Base-by-base conservation (phyloP, 2,888 invertebrate species). In the Embidobia sp. region DNA sequence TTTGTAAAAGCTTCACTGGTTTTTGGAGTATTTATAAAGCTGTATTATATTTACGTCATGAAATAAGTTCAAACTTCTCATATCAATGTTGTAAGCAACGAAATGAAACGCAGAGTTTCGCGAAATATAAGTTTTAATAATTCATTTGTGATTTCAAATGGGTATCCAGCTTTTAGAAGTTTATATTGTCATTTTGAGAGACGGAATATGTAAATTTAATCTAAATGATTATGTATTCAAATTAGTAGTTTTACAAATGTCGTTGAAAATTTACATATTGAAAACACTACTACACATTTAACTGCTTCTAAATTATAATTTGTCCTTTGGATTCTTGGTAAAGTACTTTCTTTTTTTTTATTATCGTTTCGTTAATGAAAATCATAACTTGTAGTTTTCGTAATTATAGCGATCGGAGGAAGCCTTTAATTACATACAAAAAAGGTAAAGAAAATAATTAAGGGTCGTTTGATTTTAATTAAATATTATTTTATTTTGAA, bases 81-180 rank as follows among this genome's bases (percentile, higher is more conserved):
- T 27, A 27, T 55, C 11, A 55, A 40, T 16, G 16, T 55, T 51
- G 13, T 13, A 35, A 18, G 22, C 18, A 31, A 11, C 19, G 11
- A 22, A 35, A 35, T 22, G 33, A 16, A 10, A 51, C 33, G 8
- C 31, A n/a, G 31, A n/a, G n/a, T n/a, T n/a, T n/a, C 18, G 10
- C 18, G 29, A 26, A 40, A 40, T 55, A 27, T 11, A 55, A 31
- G 16, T 57, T 57, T 57, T 18, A 42, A 57, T 57, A 29, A 57
- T 57, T 57, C 57, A 57, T 42, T 57, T 31, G 27, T 18, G 8
- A 40, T 55, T 55, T 55, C 40, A 40, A 42, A 42, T 10, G 33
- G 18, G 29, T 49, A 33, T 49, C 19, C 33, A 5, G 4, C 10
- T 29, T 55, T 40, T 18, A 10, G 11, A 40, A 42, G 27, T 55